These are phyloP conservation scores for Zaprionus tsacasi DNA, from an alignment of 1,140 invertebrate species.

Conservation along the genomic window DNA sequence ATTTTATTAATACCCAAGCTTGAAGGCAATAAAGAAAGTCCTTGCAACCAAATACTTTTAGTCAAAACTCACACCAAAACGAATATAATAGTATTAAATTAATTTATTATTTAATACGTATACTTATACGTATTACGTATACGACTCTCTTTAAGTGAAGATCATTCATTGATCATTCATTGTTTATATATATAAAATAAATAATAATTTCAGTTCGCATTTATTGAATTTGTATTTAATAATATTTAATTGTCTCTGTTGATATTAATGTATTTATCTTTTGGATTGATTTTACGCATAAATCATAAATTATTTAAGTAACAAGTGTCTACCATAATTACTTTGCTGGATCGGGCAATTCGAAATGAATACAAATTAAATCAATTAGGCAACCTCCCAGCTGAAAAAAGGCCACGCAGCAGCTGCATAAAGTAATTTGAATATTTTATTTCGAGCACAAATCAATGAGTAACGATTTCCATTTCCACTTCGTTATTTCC, in stretches of 20 bases:
- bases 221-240: too few relatives aligned
- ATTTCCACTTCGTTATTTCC: slow-evolving; percentile 16
- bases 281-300: too few relatives aligned
- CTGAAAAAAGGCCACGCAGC: neutral
- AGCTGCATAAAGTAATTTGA: slow-evolving; percentile 15
- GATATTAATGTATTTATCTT: too few relatives aligned
- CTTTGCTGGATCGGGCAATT: neutral
- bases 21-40: too few relatives aligned
- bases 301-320: slow-evolving; percentile 20
- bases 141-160: too few relatives aligned
- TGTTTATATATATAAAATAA: too few relatives aligned
- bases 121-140: too few relatives aligned
- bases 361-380: slow-evolving; percentile 44
- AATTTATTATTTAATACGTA: too few relatives aligned
- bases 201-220: too few relatives aligned
- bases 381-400: slow-evolving; percentile 43
- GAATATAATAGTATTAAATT: too few relatives aligned
- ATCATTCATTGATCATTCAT: too few relatives aligned
- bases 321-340: neutral
- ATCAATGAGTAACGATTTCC: slow-evolving; percentile 51
- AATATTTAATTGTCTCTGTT: too few relatives aligned
- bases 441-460: slow-evolving; percentile 45
- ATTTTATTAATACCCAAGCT: neutral
- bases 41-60: neutral
- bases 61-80: neutral